Base-by-base conservation (phyloP, 2,888 invertebrate species). In the Noctua janthina region DNA sequence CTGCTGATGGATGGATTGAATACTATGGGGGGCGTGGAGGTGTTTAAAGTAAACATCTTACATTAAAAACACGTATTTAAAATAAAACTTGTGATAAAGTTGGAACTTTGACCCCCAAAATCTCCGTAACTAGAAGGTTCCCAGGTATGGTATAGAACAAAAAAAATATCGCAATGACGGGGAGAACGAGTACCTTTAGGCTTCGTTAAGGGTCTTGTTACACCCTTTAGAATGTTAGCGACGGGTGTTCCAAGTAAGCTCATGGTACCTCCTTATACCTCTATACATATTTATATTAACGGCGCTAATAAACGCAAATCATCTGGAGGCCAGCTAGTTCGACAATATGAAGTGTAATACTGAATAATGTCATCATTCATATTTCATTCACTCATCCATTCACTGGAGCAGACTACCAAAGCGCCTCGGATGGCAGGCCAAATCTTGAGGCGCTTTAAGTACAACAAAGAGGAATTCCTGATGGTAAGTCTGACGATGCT, bases 331-430 rank as follows among this genome's bases (percentile, higher is more conserved):
- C 39, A 74, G 59, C n/a, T 54, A 35, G 39, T 64, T 62, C 10
- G 6, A 54, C 17, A 54, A 49, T 35, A 62, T 54, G 64, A 64
- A 39, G 2, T 70, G 56, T 66, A 67, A 56, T 20, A 71, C 46
- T 59, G 51, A 78, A 66, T 62, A 76, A 80, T 54, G 10, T 56
- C 73, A 68, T 77, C 69, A 71, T 74, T 86, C 80, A 77, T 78
- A 71, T 88, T 85, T 51, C 72, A 87, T 81, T 86, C 54, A 78
- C 39, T 81, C 56, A 66, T 71, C 74, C 84, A 77, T 67, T 81
- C 85, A 85, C 87, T 87, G 85, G 85, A 86, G 75, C 85, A 86
- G 75, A 66, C 67, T 10, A 73, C 77, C n/a, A 89, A 86, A 87
- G 67, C 71, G 74, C 87, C 85, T 67, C 76, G 84, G 70, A 49